Evolutionary conservation across 2,888 invertebrate species (phyloP).

Genomic region (Lymantria monacha): DNA sequence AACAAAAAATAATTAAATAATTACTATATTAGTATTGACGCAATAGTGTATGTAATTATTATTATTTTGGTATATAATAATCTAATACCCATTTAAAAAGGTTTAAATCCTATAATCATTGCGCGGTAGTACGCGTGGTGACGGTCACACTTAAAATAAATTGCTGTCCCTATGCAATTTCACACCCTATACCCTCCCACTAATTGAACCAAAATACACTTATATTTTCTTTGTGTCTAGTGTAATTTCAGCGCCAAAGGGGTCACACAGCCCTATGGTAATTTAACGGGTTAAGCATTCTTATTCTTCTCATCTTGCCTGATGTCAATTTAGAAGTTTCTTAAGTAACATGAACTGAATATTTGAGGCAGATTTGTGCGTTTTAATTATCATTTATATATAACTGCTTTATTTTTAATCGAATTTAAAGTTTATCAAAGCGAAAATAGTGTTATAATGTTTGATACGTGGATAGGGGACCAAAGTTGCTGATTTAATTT

Average conservation of each 20-base stretch:
- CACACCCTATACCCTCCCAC: conserved; percentile 65
- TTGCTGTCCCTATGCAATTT: conserved; percentile 68
- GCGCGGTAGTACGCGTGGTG: conserved; percentile 47
- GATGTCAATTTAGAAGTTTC: conserved; percentile 48
- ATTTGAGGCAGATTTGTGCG: conserved; percentile 39
- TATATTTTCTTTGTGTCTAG: conserved; percentile 76
- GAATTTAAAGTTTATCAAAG: neutral
- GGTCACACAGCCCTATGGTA: conserved; percentile 63
- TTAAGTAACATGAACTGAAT: conserved; percentile 53
- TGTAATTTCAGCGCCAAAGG: conserved; percentile 71
- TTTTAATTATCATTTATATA: conserved; percentile 25
- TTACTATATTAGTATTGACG: neutral
- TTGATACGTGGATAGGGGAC: too few species aligned
- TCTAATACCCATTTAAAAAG: conserved; percentile 6
- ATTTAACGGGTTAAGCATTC: conserved; percentile 62
- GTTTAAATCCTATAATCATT: conserved; percentile 38
- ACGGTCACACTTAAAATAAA: conserved; percentile 72
- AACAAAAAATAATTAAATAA: too few species aligned
- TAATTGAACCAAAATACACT: conserved; percentile 77
- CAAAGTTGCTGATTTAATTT: too few species aligned
- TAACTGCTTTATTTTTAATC: conserved; percentile 22
- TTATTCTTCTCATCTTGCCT: too few species aligned
- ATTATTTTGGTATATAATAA: conserved; percentile 4
- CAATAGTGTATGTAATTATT: neutral
- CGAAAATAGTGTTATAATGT: too few species aligned